Evolutionary conservation across 1,140 invertebrate genomes (phyloP).

Genomic region (Drosophila arawakana): DNA sequence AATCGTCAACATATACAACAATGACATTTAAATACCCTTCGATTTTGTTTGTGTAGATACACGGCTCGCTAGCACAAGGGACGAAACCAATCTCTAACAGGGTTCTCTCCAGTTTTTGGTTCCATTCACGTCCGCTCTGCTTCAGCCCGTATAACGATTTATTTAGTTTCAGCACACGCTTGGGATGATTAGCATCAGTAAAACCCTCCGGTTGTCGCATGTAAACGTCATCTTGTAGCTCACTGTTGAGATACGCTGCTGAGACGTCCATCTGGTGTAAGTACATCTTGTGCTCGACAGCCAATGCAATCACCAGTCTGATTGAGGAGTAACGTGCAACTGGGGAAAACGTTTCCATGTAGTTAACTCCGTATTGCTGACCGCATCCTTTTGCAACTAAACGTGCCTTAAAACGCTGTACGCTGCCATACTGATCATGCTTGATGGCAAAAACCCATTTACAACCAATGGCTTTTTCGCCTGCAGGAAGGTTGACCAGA

Average conservation of each 20-base stretch:
- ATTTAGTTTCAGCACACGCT: not conserved
- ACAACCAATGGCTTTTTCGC: constrained; percentile 29
- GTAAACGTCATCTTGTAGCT: constrained; percentile 68
- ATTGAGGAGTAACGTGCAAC: constrained; percentile 66
- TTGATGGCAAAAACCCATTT: constrained; percentile 33
- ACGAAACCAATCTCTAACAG: constrained; percentile 37
- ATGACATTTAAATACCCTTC: not conserved
- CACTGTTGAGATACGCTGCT: constrained; percentile 84
- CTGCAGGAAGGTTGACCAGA: not conserved
- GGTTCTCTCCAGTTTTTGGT: not conserved
- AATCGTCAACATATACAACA: not conserved
- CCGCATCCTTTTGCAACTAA: constrained; percentile 41
- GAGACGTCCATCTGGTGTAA: constrained; percentile 85
- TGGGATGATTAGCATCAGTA: not conserved
- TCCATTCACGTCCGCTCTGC: constrained; percentile 16
- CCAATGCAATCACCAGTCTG: constrained; percentile 83
- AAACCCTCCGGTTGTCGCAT: constrained; percentile 20
- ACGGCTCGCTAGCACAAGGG: constrained; percentile 47
- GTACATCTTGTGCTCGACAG: constrained; percentile 68
- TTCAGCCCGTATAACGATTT: constrained; percentile 22
- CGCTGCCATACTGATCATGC: not conserved
- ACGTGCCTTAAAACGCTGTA: constrained; percentile 29
- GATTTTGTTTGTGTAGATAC: constrained; percentile 59
- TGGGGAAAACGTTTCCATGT: not conserved
- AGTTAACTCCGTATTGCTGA: constrained; percentile 26